A percentile compares a stretch with the other conserved stretches of the same genome.
Evolutionary conservation across 2,797 vertebrate genomes (phyloP).

Genomic region (Ataeniobius toweri): DNA sequence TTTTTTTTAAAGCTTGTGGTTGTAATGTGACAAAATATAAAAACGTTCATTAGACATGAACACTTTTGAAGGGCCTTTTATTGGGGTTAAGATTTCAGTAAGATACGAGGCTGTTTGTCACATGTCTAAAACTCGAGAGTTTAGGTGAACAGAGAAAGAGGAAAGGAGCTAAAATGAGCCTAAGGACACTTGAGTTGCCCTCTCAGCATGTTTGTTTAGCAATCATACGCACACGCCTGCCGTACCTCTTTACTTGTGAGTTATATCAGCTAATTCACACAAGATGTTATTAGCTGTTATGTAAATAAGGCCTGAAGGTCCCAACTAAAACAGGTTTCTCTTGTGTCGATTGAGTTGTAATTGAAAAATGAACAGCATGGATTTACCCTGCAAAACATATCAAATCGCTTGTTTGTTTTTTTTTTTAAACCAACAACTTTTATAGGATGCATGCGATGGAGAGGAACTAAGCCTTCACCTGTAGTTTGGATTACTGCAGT

Average conservation of each 20-base stretch:
- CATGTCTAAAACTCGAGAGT: slow-evolving; percentile 7
- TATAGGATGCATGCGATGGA: slow-evolving; percentile 1
- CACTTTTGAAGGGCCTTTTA: not conserved
- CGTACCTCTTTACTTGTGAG: slow-evolving; percentile 25
- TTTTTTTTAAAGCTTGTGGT: not conserved
- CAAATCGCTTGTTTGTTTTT: slow-evolving; percentile 8
- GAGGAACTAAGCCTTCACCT: slow-evolving; percentile 7
- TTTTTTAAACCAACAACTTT: not conserved
- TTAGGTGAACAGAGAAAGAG: slow-evolving; percentile 7
- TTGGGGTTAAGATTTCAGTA: slow-evolving; percentile 10
- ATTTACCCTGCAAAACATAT: slow-evolving; percentile 36
- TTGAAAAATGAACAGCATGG: slow-evolving; percentile 30
- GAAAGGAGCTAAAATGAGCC: slow-evolving; percentile 22
- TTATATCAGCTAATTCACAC: slow-evolving; percentile 10
- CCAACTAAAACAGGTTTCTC: not conserved
- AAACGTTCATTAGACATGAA: not conserved
- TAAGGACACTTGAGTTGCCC: slow-evolving; percentile 20
- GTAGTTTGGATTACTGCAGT: slow-evolving; percentile 22
- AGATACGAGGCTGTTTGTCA: slow-evolving; percentile 9
- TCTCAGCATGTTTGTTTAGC: slow-evolving; percentile 26
- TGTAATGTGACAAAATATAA: not conserved
- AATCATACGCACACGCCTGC: not conserved
- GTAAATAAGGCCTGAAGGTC: slow-evolving; percentile 5
- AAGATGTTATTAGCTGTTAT: not conserved
- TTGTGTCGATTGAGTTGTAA: slow-evolving; percentile 29